phyloP scores from a whole-genome alignment of 2,888 invertebrate species.

The Alsophila aescularia region DNA sequence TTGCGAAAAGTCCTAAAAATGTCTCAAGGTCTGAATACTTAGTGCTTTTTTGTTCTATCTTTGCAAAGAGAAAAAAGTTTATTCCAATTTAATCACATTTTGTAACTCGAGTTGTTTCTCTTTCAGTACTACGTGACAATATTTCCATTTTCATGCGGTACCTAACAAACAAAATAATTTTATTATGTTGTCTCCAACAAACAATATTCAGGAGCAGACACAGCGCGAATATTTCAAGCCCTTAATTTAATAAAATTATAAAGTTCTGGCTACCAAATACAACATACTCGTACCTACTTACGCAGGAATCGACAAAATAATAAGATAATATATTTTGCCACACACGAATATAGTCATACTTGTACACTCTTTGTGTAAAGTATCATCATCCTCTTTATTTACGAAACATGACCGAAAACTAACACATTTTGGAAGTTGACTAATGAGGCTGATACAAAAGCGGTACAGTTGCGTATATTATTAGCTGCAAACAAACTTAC shows the following conservation, averaged over 20 bases:
- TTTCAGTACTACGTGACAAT: conserved; percentile 26
- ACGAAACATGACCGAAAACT: too few relatives aligned
- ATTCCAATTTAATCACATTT: conserved; percentile 13
- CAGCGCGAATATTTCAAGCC: conserved; percentile 16
- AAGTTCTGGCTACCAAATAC: neutral
- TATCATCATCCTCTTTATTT: too few relatives aligned
- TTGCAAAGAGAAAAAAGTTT: neutral
- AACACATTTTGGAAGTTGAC: too few relatives aligned
- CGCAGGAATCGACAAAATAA: too few relatives aligned
- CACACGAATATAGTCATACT: too few relatives aligned
- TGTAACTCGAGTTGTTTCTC: conserved; percentile 12
- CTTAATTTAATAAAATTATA: conserved; percentile 19
- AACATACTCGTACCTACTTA: too few relatives aligned
- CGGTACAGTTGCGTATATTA: too few relatives aligned
- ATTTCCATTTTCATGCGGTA: conserved; percentile 22
- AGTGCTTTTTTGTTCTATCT: neutral
- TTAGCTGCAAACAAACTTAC: too few relatives aligned
- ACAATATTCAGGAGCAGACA: conserved; percentile 26
- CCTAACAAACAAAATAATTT: conserved; percentile 25
- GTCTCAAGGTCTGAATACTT: neutral
- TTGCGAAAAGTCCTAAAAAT: neutral
- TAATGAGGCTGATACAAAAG: too few relatives aligned
- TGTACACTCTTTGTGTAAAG: too few relatives aligned
- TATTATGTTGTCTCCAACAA: conserved; percentile 27
- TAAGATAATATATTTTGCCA: too few relatives aligned